Evolutionary conservation across 2,888 invertebrate species (phyloP), one percentile per base, ranked within the genome.

Genomic region (Athalia rosae): DNA sequence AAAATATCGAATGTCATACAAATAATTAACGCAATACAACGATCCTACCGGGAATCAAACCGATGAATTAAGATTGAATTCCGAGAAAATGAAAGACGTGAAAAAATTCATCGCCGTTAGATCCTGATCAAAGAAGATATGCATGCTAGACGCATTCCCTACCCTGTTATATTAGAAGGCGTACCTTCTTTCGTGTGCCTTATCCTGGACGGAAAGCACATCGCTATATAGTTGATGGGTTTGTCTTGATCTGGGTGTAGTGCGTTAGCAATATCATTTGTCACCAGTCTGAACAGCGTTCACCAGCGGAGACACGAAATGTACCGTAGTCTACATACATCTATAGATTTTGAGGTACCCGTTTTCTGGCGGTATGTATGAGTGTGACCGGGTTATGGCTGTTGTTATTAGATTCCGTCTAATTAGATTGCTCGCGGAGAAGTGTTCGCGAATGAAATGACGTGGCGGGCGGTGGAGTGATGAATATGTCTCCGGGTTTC

Each of bases 341-440:
- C n/a, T n/a, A 28, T 28, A 28, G 28, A 28, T 28, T 28, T 28
- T 28, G 28, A 28, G 53, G n/a, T 53, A 56, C 69, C 15, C 11
- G n/a, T 15, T 56, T 58, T 71, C 43, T 45, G 56, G 69, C 56
- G 41, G 58, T 56, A 56, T 8, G 56, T 9, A 71, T n/a, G 41
- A 28, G 28, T n/a, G 28, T 28, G 28, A 28, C 28, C 28, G 2
- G n/a, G 28, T 28, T 28, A 28, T 2, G 28, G 28, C 28, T 28
- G 28, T 28, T 28, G 56, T 71, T 71, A 71, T 71, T 71, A 71
- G 41, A 71, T 71, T 43, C 58, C 45, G 43, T 45, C 69, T 71
- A 56, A 71, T 71, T 71, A 71, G 69, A 56, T 56, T 71, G 69
- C 69, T 71, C 71, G 43, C 13, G 45, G 58, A 56, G 56, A 45